These are phyloP conservation scores for Xanthostigma xanthostigma DNA, from an alignment of 2,888 invertebrate genomes.

Conservation along the genomic window DNA sequence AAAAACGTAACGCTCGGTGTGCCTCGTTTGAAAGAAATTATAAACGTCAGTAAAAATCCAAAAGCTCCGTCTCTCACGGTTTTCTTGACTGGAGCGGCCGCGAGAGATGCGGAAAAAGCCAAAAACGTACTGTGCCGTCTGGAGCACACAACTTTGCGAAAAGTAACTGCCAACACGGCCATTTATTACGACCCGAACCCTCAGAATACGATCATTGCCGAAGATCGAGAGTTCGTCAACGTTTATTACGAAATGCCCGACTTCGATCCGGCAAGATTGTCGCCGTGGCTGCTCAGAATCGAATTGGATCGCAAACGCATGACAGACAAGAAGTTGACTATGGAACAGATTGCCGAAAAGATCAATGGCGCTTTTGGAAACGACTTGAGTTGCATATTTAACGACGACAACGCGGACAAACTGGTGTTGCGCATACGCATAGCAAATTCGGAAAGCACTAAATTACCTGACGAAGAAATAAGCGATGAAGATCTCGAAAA, in stretches of 20 bases:
- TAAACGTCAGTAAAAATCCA: constrained; percentile 97
- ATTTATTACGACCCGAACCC: constrained; percentile 99
- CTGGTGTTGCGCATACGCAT: constrained; percentile 93
- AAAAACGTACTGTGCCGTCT: constrained; percentile 95
- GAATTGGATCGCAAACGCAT: constrained; percentile 96
- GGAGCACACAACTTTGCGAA: constrained; percentile 94
- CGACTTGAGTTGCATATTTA: constrained; percentile 98
- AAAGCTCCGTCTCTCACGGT: constrained; percentile 99
- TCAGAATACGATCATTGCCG: constrained; percentile 92
- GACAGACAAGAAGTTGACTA: constrained; percentile 98
- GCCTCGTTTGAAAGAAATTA: constrained; percentile 91
- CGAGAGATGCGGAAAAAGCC: constrained; percentile 97
- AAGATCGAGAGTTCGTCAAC: constrained; percentile 99
- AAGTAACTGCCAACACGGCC: constrained; percentile 96
- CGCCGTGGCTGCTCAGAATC: constrained; percentile 95
- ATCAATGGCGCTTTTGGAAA: constrained; percentile 98
- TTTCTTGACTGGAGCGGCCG: constrained; percentile 92
- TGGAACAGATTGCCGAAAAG: constrained; percentile 99
- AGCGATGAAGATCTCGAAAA: constrained; percentile 89
- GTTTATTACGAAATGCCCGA: constrained; percentile 99
- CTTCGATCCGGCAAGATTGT: constrained; percentile 93
- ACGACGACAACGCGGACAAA: constrained; percentile 99
- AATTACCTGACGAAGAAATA: constrained; percentile 40
- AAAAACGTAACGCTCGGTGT: constrained; percentile 99
- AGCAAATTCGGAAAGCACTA: constrained; percentile 94